Percentiles rank a stretch among this genome's conserved stretches.
Evolutionary conservation across 2,113 vertebrate genomes (phyloP).

Genomic region (Myxocyprinus asiaticus): DNA sequence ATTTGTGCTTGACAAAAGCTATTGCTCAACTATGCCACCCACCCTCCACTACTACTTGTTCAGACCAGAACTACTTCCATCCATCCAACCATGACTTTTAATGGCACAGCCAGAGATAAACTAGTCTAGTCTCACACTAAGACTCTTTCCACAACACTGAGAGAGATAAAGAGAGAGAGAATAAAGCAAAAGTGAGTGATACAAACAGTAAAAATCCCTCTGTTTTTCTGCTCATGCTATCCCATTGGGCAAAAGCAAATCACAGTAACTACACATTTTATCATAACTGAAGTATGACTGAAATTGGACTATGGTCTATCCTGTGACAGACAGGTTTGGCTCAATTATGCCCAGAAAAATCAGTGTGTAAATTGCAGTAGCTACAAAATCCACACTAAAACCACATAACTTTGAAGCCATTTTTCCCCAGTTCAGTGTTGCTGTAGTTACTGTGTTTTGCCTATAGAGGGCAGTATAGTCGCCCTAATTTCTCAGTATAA

Average conservation of each 20-base stretch:
- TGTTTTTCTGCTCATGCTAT: neutral
- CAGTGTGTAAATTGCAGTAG: no score
- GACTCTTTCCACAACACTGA: neutral
- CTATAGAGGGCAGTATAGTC: neutral
- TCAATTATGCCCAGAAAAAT: no score
- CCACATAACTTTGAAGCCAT: no score
- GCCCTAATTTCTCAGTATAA: neutral
- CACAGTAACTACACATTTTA: no score
- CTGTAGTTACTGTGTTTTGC: no score
- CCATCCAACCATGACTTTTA: slow-evolving; percentile 17
- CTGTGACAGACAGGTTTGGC: no score
- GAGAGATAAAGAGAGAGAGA: slow-evolving; percentile 1
- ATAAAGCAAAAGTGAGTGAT: neutral
- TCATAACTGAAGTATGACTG: no score
- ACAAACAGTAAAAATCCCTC: neutral
- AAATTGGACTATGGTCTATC: no score
- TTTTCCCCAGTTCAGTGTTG: no score
- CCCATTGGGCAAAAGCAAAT: no score
- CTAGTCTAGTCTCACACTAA: neutral
- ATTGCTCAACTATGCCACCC: neutral
- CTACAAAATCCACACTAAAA: no score
- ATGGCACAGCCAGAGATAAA: slow-evolving; percentile 1
- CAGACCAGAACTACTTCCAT: slow-evolving; percentile 14
- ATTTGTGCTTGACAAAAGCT: slow-evolving; percentile 3
- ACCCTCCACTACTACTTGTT: neutral